Evolutionary conservation across 2,888 invertebrate genomes (phyloP).

Genomic region (Mellilla xanthometata): DNA sequence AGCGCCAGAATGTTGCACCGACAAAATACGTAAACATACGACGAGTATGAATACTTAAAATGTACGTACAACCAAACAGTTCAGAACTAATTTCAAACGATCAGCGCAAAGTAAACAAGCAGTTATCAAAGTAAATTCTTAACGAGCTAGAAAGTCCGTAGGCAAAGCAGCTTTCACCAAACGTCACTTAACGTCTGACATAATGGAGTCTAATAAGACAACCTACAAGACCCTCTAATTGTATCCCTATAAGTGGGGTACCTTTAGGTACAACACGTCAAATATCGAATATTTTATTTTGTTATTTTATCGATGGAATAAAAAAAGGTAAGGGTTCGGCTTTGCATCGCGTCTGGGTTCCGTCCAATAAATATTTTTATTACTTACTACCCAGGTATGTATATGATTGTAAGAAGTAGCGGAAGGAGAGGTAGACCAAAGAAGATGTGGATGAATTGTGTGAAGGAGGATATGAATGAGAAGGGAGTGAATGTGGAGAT

Average conservation of each 20-base stretch:
- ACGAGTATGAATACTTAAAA: no score
- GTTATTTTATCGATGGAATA: slow-evolving; percentile 14
- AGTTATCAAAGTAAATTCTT: slow-evolving; percentile 13
- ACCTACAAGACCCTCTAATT: slow-evolving; percentile 21
- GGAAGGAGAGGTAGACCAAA: no score
- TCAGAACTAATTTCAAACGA: neutral
- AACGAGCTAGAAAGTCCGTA: slow-evolving; percentile 11
- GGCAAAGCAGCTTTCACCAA: slow-evolving; percentile 23
- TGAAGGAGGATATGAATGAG: no score
- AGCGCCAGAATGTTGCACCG: no score
- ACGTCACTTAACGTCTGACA: slow-evolving; percentile 14
- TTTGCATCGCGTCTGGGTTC: slow-evolving; percentile 17
- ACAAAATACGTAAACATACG: no score
- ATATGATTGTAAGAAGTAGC: no score
- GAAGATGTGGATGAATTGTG: no score
- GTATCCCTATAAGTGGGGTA: slow-evolving; percentile 22
- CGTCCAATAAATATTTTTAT: slow-evolving; percentile 6
- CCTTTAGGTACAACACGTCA: slow-evolving; percentile 24
- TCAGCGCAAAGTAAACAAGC: slow-evolving; percentile 1
- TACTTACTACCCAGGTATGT: no score
- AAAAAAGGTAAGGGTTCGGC: slow-evolving; percentile 8
- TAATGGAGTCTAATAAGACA: slow-evolving; percentile 29
- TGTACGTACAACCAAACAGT: neutral
- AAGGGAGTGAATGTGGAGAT: no score
- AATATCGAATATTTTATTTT: slow-evolving; percentile 26